Evolutionary conservation across 2,888 invertebrate species (phyloP).

Genomic region (Brachyptera putata): DNA sequence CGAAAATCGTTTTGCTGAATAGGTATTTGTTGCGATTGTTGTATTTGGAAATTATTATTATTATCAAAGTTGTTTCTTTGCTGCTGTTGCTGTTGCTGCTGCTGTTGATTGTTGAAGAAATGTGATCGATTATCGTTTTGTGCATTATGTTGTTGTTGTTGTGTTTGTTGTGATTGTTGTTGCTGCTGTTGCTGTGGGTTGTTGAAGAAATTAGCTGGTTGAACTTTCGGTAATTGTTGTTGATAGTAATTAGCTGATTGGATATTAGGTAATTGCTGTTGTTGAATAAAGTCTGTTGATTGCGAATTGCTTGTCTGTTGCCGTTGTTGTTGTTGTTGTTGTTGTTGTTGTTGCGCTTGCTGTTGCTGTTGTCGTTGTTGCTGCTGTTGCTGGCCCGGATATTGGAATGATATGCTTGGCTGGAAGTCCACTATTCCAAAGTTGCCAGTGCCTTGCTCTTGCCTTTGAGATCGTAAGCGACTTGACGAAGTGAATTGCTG

Average conservation of each 20-base stretch:
- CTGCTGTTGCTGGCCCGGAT: conserved; percentile 36
- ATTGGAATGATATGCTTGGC: conserved; percentile 48
- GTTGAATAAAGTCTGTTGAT: conserved; percentile 2
- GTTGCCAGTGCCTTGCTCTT: conserved; percentile 52
- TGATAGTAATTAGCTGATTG: conserved; percentile 7
- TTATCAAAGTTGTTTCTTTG: conserved; percentile 25
- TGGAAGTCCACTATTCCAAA: conserved; percentile 52
- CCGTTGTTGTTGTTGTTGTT: conserved; percentile 36
- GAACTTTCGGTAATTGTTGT: background rate
- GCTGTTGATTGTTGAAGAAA: no score
- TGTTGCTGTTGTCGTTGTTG: conserved; percentile 34
- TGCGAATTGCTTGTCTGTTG: no score
- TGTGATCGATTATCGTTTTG: no score
- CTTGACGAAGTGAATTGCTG: conserved; percentile 33
- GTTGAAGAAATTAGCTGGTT: conserved; percentile 5
- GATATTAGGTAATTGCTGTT: background rate
- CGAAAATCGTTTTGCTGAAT: conserved; percentile 45
- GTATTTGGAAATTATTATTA: conserved; percentile 23
- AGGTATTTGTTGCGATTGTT: conserved; percentile 39
- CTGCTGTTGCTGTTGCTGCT: conserved; percentile 34
- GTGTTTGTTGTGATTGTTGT: conserved; percentile 37
- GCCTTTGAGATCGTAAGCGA: conserved; percentile 39
- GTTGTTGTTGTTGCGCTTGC: conserved; percentile 34
- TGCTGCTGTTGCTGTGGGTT: conserved; percentile 43
- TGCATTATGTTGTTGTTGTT: conserved; percentile 37